A percentile compares a stretch with the other conserved stretches of the same genome.
Evolutionary conservation across 30 jellyfish, hydroid and myxozoan genomes (phyloP).

Genomic region (Hydractinia echinata): DNA sequence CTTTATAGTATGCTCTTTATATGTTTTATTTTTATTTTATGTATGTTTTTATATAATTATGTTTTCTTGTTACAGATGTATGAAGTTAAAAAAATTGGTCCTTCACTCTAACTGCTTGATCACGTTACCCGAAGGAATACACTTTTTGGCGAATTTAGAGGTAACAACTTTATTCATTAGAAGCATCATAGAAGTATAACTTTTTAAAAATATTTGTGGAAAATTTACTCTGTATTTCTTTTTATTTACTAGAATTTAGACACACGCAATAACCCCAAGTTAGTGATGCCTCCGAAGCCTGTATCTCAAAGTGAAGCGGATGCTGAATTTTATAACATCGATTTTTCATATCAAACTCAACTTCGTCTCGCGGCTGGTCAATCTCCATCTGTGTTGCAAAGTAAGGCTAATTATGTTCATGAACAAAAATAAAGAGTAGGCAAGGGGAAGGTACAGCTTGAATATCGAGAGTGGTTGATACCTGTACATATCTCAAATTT

Average conservation of each 20-base stretch:
- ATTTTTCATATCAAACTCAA: conserved; percentile 96
- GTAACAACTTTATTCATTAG: conserved; percentile 30
- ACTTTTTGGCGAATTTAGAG: conserved; percentile 84
- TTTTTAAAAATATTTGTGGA: not conserved
- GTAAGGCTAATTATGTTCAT: conserved; percentile 31
- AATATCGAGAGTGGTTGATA: too few relatives aligned
- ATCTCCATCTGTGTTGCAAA: conserved; percentile 82
- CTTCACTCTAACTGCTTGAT: conserved; percentile 88
- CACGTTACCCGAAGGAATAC: conserved; percentile 99
- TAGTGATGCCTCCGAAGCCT: conserved; percentile 99
- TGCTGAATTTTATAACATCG: conserved; percentile 96
- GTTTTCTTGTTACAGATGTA: conserved; percentile 48
- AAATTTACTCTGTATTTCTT: not conserved
- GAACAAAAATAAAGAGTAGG: not conserved
- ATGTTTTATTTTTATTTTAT: too few relatives aligned
- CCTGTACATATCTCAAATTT: too few relatives aligned
- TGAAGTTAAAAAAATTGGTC: conserved; percentile 83
- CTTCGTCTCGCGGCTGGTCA: conserved; percentile 99
- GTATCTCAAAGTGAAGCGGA: conserved; percentile 97
- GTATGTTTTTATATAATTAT: too few relatives aligned
- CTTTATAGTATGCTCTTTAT: too few relatives aligned
- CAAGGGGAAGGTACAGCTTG: not conserved
- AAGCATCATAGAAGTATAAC: too few relatives aligned
- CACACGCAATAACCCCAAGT: conserved; percentile 89
- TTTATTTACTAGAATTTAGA: conserved; percentile 67